phyloP scores from a whole-genome alignment of 2,797 vertebrate species.

The Acipenser oxyrinchus region DNA sequence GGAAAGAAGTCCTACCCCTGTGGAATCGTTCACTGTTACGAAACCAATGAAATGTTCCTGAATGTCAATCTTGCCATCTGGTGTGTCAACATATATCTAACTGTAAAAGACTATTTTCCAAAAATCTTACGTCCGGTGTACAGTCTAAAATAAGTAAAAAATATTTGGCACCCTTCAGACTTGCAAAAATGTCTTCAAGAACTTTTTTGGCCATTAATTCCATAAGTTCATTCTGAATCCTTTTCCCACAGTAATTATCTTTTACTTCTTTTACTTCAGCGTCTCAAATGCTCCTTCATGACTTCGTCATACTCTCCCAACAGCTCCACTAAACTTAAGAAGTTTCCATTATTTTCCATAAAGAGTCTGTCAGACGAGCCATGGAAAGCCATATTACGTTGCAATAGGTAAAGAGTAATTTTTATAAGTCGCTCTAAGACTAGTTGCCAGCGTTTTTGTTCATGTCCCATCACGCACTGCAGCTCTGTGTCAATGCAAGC shows the following conservation, averaged over 20 bases:
- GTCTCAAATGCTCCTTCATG: background rate
- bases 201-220: background rate
- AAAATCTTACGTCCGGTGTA: background rate
- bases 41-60: slow-evolving; percentile 6
- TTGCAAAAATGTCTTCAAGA: background rate
- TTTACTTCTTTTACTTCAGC: background rate
- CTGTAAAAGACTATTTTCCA: background rate
- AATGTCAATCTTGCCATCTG: background rate
- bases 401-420: too few species aligned
- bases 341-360: background rate
- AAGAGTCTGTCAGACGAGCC: background rate
- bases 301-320: background rate
- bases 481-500: background rate
- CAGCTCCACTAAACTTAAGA: background rate
- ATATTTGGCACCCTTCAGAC: background rate
- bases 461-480: background rate
- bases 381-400: background rate
- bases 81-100: slow-evolving; percentile 1
- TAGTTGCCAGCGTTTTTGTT: background rate
- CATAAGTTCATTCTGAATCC: background rate
- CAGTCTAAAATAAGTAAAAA: background rate
- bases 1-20: background rate
- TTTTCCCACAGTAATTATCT: background rate
- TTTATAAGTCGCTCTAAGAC: background rate
- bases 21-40: background rate